phyloP scores from a whole-genome alignment of 2,888 invertebrate genomes.

The Agrochola circellaris region DNA sequence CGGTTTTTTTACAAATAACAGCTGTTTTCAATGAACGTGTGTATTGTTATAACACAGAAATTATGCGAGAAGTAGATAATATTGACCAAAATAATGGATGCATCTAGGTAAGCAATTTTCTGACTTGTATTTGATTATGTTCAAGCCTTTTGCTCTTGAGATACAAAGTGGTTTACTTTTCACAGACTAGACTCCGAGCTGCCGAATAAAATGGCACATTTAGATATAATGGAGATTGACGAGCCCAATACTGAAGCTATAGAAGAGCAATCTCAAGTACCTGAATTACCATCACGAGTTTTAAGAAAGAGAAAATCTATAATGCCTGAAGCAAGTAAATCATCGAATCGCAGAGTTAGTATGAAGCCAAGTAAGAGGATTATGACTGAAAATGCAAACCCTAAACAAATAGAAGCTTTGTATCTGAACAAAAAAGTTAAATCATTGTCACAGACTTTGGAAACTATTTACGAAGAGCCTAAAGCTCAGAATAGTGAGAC shows the following conservation, averaged over 20 bases:
- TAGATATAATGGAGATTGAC: constrained; percentile 86
- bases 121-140: constrained; percentile 1
- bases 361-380: constrained; percentile 87
- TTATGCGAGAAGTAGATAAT: constrained; percentile 35
- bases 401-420: constrained; percentile 88
- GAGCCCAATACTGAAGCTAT: constrained; percentile 66
- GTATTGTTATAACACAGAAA: background rate
- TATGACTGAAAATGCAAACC: constrained; percentile 81
- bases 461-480: constrained; percentile 92
- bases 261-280: constrained; percentile 66
- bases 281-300: constrained; percentile 77
- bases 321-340: constrained; percentile 79
- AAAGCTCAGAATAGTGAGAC: constrained; percentile 84
- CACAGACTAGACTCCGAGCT: constrained; percentile 84
- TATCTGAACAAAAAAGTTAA: constrained; percentile 91
- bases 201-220: constrained; percentile 86
- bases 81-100: constrained; percentile 71
- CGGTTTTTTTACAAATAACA: constrained; percentile 34
- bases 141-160: constrained; percentile 9
- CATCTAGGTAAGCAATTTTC: constrained; percentile 71
- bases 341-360: constrained; percentile 86
- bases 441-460: constrained; percentile 88
- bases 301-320: constrained; percentile 85
- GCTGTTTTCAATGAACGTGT: constrained; percentile 16
- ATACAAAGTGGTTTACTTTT: constrained; percentile 42